phyloP scores from a whole-genome alignment of 1,140 invertebrate species.

The Oedothorax gibbosus region DNA sequence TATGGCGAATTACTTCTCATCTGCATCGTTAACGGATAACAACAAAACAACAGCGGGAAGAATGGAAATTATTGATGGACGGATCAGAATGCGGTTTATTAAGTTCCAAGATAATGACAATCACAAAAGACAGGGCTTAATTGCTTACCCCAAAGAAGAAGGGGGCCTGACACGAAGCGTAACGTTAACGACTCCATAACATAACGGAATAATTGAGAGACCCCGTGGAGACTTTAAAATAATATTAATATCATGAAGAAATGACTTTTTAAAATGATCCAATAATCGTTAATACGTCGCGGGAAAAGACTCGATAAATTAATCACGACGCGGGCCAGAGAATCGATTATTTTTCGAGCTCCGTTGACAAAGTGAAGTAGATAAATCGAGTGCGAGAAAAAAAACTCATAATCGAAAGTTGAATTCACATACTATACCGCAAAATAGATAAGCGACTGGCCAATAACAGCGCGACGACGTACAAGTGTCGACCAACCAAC shows the following conservation, averaged over 20 bases:
- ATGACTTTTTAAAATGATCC: conserved; percentile 60
- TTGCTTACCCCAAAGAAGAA: conserved; percentile 29
- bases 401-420: not conserved
- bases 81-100: conserved; percentile 57
- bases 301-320: conserved; percentile 43
- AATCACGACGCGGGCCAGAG: conserved; percentile 28
- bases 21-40: conserved; percentile 14
- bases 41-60: conserved; percentile 35
- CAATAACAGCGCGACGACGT: no score
- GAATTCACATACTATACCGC: no score
- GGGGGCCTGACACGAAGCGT: conserved; percentile 40
- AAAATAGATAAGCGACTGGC: conserved; percentile 29
- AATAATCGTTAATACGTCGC: conserved; percentile 61
- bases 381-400: conserved; percentile 15
- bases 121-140: conserved; percentile 37
- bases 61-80: conserved; percentile 52
- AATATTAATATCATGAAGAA: conserved; percentile 13
- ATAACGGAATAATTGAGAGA: conserved; percentile 46
- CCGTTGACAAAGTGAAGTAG: conserved; percentile 11
- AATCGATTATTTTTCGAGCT: conserved; percentile 29
- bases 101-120: conserved; percentile 55
- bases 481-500: conserved; percentile 20
- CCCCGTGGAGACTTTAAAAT: conserved; percentile 36
- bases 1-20: conserved; percentile 21
- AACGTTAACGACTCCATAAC: conserved; percentile 50